Conservation (phyloP, 2,797 vertebrate species). For the Sebastes miniatus region DNA sequence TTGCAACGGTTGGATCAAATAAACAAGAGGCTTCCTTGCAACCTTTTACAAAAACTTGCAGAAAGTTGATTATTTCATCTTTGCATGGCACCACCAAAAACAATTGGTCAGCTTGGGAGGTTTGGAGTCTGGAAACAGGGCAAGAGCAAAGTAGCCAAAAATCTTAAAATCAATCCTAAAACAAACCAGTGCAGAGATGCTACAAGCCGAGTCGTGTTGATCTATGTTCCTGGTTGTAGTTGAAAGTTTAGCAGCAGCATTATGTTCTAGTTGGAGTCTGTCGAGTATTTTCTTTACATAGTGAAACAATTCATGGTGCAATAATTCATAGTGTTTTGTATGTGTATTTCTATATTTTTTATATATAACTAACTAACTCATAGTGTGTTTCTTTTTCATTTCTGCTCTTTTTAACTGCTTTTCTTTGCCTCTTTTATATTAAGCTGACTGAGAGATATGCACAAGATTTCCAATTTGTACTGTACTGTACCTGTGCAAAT, state of each 20-base stretch:
- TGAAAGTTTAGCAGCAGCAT: neutral
- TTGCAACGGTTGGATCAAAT: neutral
- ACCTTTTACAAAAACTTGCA: neutral
- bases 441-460: too few species aligned
- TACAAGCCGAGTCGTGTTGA: neutral
- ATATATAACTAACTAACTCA: neutral
- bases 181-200: neutral
- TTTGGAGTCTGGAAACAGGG: neutral
- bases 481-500: too few species aligned
- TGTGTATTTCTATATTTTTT: neutral
- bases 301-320: neutral
- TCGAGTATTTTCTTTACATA: neutral
- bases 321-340: too few species aligned
- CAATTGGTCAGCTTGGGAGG: neutral
- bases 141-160: neutral
- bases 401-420: too few species aligned
- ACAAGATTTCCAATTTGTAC: too few species aligned
- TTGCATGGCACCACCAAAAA: neutral
- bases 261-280: neutral
- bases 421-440: too few species aligned
- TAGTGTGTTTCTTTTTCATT: too few species aligned
- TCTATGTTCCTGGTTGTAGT: neutral
- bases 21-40: neutral
- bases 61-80: neutral
- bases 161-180: neutral